Conservation (phyloP, 2,797 vertebrate genomes). For the Nyctalus aviator region DNA sequence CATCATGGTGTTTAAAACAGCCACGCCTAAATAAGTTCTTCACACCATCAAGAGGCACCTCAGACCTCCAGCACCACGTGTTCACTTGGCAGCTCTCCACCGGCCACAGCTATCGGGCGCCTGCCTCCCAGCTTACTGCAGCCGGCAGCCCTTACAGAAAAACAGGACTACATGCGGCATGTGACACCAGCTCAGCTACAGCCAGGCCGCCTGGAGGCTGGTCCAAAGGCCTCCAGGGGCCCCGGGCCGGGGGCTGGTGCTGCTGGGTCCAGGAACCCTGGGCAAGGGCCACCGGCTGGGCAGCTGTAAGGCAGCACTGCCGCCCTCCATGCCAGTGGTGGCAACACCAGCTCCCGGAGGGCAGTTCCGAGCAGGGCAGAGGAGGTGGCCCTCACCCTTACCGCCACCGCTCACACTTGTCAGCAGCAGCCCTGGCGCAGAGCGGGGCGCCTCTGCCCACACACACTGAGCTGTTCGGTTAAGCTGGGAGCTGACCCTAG, state of each 20-base stretch:
- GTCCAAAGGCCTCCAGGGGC: not conserved
- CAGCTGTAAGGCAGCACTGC: not conserved
- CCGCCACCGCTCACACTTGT: not conserved
- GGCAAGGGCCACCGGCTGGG: not conserved
- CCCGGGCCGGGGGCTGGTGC: not conserved
- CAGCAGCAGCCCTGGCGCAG: not conserved
- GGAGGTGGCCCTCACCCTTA: constrained; percentile 47
- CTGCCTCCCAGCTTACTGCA: constrained; percentile 21
- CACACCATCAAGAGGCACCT: not conserved
- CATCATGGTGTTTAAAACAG: constrained; percentile 67
- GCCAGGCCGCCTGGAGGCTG: not conserved
- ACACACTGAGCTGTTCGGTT: constrained; percentile 40
- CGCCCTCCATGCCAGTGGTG: not conserved
- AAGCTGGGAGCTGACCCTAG: constrained; percentile 62
- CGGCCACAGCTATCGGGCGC: not conserved
- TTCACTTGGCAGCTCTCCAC: not conserved
- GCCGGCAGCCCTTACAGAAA: constrained; percentile 45
- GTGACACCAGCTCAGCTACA: not conserved
- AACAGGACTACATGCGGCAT: not conserved
- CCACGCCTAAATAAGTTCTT: constrained; percentile 65
- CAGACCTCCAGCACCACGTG: not conserved
- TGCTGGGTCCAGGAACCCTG: not conserved
- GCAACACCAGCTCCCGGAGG: not conserved
- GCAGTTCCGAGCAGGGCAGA: not conserved
- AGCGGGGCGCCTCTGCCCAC: not conserved